These are phyloP conservation scores for Pterocles burchelli DNA, from an alignment of 2,113 vertebrate species.

Conservation along the genomic window DNA sequence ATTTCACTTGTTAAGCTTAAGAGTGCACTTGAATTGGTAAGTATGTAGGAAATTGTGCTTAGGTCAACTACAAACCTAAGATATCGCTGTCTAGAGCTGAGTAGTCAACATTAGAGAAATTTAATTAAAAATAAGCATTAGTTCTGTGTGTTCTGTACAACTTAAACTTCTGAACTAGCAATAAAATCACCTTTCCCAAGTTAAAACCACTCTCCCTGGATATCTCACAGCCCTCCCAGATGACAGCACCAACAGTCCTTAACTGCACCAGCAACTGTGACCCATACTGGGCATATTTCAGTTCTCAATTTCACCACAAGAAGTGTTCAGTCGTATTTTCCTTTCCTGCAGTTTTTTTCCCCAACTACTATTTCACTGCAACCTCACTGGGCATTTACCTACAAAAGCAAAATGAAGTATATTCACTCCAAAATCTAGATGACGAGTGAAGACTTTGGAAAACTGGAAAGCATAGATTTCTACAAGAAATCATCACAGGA, in stretches of 20 bases:
- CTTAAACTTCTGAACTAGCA: background rate
- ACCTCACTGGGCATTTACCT: background rate
- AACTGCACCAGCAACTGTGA: background rate
- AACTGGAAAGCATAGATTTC: background rate
- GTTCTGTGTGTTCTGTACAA: background rate
- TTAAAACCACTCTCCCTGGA: background rate
- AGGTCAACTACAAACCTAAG: background rate
- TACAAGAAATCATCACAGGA: fast-evolving
- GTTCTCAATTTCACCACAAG: background rate
- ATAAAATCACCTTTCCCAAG: background rate
- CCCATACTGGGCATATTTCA: background rate
- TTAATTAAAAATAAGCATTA: background rate
- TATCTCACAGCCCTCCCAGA: background rate
- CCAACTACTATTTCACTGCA: background rate
- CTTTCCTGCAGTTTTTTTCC: background rate
- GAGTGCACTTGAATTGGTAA: background rate
- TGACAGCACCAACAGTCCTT: background rate
- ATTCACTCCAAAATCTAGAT: background rate
- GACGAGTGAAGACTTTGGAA: background rate
- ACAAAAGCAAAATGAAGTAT: background rate
- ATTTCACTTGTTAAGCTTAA: background rate
- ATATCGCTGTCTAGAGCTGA: background rate
- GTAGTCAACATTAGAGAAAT: background rate
- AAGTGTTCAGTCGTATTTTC: fast-evolving
- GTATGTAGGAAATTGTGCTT: background rate